phyloP scores from a whole-genome alignment of 2,888 invertebrate genomes.

The Anorthoa munda region DNA sequence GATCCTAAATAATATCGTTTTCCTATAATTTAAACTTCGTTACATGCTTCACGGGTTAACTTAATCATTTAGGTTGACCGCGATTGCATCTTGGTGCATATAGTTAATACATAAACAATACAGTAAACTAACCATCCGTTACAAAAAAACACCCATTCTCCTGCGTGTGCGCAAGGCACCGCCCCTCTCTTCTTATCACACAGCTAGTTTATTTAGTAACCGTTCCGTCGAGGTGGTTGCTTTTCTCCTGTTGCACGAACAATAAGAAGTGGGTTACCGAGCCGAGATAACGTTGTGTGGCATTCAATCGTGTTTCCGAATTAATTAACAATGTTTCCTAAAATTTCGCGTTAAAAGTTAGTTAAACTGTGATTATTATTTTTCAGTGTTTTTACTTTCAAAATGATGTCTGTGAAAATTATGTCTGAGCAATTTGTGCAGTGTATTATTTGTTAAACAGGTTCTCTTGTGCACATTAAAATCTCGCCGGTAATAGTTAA shows the following conservation, averaged over 20 bases:
- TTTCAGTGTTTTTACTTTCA: background rate
- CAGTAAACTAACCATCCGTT: no score
- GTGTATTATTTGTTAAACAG: background rate
- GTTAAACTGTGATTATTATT: background rate
- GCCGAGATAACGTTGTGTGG: conserved; percentile 25
- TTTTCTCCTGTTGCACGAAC: conserved; percentile 35
- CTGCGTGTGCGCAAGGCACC: conserved; percentile 3
- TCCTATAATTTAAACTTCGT: no score
- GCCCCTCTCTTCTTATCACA: background rate
- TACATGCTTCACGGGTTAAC: no score
- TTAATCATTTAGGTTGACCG: no score
- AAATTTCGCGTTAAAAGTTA: background rate
- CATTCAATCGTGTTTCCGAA: background rate
- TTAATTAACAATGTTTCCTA: background rate
- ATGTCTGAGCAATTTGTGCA: background rate
- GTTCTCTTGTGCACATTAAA: background rate
- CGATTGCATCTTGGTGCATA: no score
- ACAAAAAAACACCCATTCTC: no score
- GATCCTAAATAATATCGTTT: no score
- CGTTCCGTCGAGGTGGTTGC: conserved; percentile 6
- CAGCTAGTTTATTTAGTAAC: conserved; percentile 6
- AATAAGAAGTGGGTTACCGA: conserved; percentile 30
- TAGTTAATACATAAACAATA: no score
- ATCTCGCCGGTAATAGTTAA: background rate
- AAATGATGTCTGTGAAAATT: background rate